Conservation (phyloP, 2,797 vertebrate species). For the Lerista edwardsae region DNA sequence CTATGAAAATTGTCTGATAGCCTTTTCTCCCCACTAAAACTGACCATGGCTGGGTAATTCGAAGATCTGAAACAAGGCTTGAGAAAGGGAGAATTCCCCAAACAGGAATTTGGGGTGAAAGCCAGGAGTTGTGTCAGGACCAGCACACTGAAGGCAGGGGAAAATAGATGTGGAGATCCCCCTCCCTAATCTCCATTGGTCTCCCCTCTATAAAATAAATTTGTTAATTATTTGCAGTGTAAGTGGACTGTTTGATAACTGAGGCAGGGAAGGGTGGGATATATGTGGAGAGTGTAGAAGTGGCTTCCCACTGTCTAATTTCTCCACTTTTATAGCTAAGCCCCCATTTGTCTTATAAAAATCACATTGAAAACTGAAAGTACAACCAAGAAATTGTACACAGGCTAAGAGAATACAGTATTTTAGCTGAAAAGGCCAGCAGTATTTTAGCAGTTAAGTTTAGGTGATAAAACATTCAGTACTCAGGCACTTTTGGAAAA, state of each 20-base stretch:
- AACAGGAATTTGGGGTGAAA: background rate
- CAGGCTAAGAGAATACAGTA: no score
- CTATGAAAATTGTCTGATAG: background rate
- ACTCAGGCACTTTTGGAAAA: slow-evolving; percentile 16
- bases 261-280: slow-evolving; percentile 15
- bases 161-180: slow-evolving; percentile 7
- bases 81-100: no score
- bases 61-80: background rate
- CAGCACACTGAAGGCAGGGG: slow-evolving; percentile 29
- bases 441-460: background rate
- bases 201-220: slow-evolving; percentile 29
- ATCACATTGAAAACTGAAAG: slow-evolving; percentile 21
- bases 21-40: background rate
- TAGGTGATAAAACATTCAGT: slow-evolving; percentile 55
- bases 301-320: background rate
- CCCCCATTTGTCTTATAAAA: background rate
- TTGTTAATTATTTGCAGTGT: background rate
- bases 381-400: background rate
- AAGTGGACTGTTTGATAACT: background rate
- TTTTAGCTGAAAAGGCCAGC: background rate
- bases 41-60: background rate
- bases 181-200: background rate
- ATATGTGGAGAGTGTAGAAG: background rate
- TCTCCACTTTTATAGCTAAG: no score
- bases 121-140: slow-evolving; percentile 8